These are phyloP conservation scores for Eristalinus aeneus DNA, from an alignment of 2,888 invertebrate genomes.

Conservation along the genomic window DNA sequence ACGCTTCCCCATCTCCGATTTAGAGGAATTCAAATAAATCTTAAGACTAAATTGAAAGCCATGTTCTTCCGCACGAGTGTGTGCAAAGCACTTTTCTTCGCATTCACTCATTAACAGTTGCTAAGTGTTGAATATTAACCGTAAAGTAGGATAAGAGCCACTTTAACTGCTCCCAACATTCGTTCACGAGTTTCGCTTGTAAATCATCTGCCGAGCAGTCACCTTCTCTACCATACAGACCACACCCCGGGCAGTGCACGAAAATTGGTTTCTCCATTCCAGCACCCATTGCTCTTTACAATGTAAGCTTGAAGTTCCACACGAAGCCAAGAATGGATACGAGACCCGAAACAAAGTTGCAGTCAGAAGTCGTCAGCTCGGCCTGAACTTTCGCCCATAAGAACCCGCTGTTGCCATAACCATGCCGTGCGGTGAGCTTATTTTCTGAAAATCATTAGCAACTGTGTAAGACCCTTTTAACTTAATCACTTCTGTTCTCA, in stretches of 20 bases:
- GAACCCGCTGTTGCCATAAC: background rate
- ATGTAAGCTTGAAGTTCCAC: background rate
- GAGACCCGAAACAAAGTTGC: background rate
- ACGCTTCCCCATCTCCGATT: no score
- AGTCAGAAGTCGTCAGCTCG: background rate
- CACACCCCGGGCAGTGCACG: background rate
- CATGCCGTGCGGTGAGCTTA: background rate
- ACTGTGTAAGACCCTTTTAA: background rate
- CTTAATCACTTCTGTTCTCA: constrained; percentile 25
- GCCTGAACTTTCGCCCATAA: background rate
- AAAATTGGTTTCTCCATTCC: background rate
- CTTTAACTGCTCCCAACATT: background rate
- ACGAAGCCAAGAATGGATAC: background rate
- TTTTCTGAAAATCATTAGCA: background rate
- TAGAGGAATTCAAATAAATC: background rate
- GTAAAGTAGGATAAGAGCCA: background rate
- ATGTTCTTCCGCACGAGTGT: background rate
- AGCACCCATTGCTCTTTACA: background rate
- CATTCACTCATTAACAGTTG: background rate
- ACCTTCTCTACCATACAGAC: background rate
- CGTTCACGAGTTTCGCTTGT: background rate
- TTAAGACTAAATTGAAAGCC: background rate
- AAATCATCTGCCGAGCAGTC: background rate
- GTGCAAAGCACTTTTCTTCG: background rate
- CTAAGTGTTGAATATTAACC: background rate